Percentiles rank a stretch among this genome's conserved stretches.
Conservation (phyloP, 2,113 vertebrate species). For the Cavia porcellus region DNA sequence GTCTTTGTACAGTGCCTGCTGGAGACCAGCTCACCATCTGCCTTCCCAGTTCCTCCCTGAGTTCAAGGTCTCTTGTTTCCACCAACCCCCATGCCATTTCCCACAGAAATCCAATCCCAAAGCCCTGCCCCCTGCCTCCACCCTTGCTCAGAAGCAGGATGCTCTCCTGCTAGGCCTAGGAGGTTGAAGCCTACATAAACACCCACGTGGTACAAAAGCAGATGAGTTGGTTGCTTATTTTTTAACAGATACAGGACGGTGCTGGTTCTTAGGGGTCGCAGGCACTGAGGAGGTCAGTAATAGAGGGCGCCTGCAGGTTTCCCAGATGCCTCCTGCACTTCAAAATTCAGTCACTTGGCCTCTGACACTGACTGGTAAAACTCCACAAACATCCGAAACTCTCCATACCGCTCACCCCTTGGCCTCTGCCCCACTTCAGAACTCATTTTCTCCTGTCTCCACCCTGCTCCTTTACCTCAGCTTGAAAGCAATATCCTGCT, state of each 20-base stretch:
- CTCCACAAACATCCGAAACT: neutral
- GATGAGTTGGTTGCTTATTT: neutral
- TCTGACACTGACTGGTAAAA: conserved; percentile 22
- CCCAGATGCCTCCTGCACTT: neutral
- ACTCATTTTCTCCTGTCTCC: conserved; percentile 6
- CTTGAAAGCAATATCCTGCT: neutral
- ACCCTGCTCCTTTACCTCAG: neutral
- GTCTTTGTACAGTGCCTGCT: conserved; percentile 42
- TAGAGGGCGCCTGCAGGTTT: neutral
- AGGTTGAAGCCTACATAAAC: neutral
- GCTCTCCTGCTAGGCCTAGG: neutral
- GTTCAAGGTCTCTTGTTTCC: conserved; percentile 56
- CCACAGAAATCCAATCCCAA: conserved; percentile 14
- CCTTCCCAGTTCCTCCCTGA: conserved; percentile 43
- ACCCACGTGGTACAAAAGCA: neutral
- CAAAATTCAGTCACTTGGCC: neutral
- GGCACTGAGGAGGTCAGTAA: neutral
- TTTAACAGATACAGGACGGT: neutral
- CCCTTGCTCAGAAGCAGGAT: neutral
- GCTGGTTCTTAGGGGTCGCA: neutral
- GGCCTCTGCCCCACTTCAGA: neutral
- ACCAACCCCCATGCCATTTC: neutral
- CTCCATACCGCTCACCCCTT: neutral
- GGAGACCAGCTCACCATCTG: neutral
- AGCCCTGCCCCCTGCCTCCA: neutral